A percentile compares a stretch with the other conserved stretches of the same genome.
Conservation (phyloP, 2,888 invertebrate genomes). For the Machimus rusticus region DNA sequence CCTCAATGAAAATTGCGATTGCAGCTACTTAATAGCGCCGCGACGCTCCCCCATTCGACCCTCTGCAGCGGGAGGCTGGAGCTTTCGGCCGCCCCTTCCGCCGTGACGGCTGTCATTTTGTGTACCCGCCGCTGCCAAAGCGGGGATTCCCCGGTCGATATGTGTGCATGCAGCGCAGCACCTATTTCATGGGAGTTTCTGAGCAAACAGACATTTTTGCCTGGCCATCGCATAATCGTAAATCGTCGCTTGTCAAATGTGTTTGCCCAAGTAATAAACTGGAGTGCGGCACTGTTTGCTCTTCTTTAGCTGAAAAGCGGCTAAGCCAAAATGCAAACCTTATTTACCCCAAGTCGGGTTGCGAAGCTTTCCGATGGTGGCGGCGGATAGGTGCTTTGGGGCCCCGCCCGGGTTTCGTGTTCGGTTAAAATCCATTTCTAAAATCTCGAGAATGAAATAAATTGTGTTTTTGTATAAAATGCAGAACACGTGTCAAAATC, state of each 20-base stretch:
- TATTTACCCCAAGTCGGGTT: conserved; percentile 3
- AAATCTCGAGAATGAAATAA: not conserved
- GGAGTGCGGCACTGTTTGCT: conserved; percentile 10
- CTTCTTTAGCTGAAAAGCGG: not conserved
- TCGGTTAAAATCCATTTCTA: not conserved
- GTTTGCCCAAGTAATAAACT: conserved; percentile 16
- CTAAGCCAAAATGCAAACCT: conserved; percentile 1
- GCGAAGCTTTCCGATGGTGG: not conserved
- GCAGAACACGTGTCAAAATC: not conserved
- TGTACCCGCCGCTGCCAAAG: not conserved
- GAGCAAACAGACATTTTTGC: conserved; percentile 13
- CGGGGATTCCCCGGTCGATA: not conserved
- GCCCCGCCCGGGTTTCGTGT: not conserved
- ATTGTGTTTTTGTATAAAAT: not conserved
- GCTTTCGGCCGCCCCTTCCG: not conserved
- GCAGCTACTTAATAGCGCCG: not conserved
- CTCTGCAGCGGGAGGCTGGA: not conserved
- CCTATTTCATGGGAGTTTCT: conserved; percentile 6
- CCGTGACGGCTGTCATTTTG: conserved; percentile 5
- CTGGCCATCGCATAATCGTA: conserved; percentile 20
- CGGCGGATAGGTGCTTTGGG: not conserved
- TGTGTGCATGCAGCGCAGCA: not conserved
- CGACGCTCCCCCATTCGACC: not conserved
- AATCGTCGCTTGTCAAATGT: conserved; percentile 18
- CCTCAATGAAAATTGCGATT: conserved; percentile 21